phyloP scores from a whole-genome alignment of 2,113 vertebrate species.

The Phaethornis superciliosus region DNA sequence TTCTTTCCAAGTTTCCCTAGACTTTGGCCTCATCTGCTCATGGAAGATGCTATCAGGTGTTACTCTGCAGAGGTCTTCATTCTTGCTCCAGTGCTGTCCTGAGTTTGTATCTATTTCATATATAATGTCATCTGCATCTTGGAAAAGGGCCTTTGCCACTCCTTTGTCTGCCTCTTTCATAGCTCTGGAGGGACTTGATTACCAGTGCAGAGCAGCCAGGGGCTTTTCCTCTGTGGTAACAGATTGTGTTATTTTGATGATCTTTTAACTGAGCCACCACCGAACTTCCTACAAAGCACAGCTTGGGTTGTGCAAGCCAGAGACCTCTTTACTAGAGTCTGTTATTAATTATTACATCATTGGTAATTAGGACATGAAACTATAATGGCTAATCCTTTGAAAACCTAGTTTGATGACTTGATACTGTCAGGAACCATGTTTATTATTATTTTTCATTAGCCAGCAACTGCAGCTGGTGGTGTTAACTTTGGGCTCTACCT shows the following conservation, averaged over 20 bases:
- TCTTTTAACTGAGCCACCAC: neutral
- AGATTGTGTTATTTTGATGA: neutral
- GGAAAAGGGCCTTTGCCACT: neutral
- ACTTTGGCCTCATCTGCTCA: neutral
- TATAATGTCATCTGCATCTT: neutral
- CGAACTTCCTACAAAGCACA: neutral
- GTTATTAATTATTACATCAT: neutral
- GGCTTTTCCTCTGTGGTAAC: neutral
- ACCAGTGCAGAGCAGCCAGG: neutral
- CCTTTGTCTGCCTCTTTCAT: neutral
- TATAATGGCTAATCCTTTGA: neutral
- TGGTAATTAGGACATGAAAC: neutral
- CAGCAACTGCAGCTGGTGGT: too few relatives aligned
- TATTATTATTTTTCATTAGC: too few relatives aligned
- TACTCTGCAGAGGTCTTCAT: neutral
- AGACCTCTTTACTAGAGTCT: neutral
- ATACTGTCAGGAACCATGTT: too few relatives aligned
- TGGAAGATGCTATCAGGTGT: neutral
- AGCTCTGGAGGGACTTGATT: neutral
- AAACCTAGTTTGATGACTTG: neutral
- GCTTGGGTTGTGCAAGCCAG: neutral
- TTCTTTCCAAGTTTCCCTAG: neutral
- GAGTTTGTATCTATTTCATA: neutral
- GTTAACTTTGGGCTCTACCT: neutral
- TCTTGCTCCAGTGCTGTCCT: neutral